A percentile compares a stretch with the other conserved stretches of the same genome.
Evolutionary conservation across 2,797 vertebrate species (phyloP).

Genomic region (Sphenopsis melanotis): DNA sequence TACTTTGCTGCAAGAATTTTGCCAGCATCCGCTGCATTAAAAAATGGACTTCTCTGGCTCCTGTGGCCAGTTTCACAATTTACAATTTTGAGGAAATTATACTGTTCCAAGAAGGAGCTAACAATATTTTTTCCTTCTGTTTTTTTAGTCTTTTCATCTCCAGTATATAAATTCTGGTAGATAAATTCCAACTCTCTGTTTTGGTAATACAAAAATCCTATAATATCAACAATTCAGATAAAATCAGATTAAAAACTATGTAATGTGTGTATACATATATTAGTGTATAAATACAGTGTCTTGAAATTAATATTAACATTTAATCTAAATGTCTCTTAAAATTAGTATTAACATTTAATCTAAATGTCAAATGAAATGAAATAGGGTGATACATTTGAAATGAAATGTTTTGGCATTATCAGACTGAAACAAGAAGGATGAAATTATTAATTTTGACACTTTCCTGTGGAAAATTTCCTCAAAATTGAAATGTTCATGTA

Average conservation of each 20-base stretch:
- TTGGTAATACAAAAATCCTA: not conserved
- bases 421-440: not conserved
- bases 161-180: not conserved
- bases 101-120: not conserved
- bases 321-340: not conserved
- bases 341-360: not conserved
- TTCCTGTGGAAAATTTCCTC: not conserved
- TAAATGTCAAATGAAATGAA: not conserved
- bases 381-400: not conserved
- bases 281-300: not conserved
- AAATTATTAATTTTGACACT: constrained; percentile 33
- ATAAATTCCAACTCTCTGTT: not conserved
- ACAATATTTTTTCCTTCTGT: rapidly evolving
- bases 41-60: not conserved
- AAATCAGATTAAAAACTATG: not conserved
- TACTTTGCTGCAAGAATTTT: not conserved
- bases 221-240: not conserved
- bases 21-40: not conserved
- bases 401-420: constrained; percentile 23
- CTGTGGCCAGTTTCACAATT: not conserved
- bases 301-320: not conserved
- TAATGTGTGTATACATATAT: not conserved
- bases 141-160: not conserved
- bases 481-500: not conserved
- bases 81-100: not conserved